Conservation (phyloP, 2,888 invertebrate species). For the Acleris cristana region DNA sequence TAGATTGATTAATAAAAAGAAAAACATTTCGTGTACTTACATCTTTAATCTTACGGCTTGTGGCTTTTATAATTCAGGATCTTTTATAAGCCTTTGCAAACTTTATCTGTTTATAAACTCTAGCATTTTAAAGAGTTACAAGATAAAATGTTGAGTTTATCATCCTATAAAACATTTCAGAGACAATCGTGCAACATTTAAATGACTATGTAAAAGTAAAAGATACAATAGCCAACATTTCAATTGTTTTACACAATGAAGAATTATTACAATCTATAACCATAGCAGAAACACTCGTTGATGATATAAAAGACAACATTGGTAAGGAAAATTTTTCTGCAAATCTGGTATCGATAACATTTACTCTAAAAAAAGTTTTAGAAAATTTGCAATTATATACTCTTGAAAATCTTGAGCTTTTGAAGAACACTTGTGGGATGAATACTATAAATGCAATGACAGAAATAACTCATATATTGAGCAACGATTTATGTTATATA, state of each 20-base stretch:
- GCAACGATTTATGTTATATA: not conserved
- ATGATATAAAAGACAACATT: constrained; percentile 1
- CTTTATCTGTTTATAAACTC: no score
- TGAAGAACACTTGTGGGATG: not conserved
- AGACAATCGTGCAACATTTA: constrained; percentile 19
- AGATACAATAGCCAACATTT: not conserved
- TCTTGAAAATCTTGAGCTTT: constrained; percentile 9
- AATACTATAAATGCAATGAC: not conserved
- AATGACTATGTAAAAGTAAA: constrained; percentile 18
- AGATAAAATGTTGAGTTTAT: not conserved
- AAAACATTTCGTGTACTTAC: no score
- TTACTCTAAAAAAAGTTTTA: constrained; percentile 18
- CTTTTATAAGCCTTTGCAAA: no score
- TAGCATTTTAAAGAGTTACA: no score
- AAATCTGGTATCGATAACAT: not conserved
- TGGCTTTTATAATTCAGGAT: no score
- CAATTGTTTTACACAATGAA: constrained; percentile 1
- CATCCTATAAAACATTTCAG: constrained; percentile 18
- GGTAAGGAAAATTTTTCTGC: constrained; percentile 1
- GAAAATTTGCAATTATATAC: not conserved
- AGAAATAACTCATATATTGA: not conserved
- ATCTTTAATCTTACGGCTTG: no score
- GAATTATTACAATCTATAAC: constrained; percentile 16
- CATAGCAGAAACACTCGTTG: constrained; percentile 8
- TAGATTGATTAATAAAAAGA: no score